Evolutionary conservation across 2,113 vertebrate species (phyloP), one percentile per base, ranked within the genome.

Genomic region (Chinchilla lanigera): DNA sequence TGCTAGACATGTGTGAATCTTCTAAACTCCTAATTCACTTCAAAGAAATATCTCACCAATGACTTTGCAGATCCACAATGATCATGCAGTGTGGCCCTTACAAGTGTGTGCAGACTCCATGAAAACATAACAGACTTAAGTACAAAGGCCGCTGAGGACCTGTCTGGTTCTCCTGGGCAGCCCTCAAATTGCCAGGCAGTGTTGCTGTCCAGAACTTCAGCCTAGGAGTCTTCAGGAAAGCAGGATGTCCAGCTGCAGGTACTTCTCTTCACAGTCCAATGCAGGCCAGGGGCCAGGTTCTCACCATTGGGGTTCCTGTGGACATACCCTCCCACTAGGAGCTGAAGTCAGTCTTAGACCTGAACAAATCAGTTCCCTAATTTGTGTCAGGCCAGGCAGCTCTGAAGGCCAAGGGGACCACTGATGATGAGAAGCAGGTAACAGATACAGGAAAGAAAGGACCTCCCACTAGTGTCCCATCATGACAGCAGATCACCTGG

Each of bases 201-300:
- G 30, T 98, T 56, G 97, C 95, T 0, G 41, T 97, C 77, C 98
- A 93, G 63, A 99, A 99, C 38, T 98, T 94, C 28, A 93, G 2
- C 56, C 82, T 89, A 17, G 63, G 17, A 7, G 93, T 87, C 84
- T 89, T 98, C 86, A 98, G 94, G 81, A 28, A n/a, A 96, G 89
- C 16, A 94, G 63, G 3, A 50, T 30, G 41, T 94, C 71, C 52
- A 97, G 81, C 88, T 98, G 85, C 78, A 97, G 47, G 82, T 98
- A 98, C 9, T 87, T 47, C 60, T 98, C 90, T 11, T 93, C 81
- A 22, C 89, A 50, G 24, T 94, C 58, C 4, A 86, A 89, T 26
- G 17, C 0, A 0, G 97, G 98, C 98, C 98, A 98, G 82, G 75
- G 24, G 7, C 69, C 61, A 98, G 84, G 9, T 44, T 96, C 16